These are phyloP conservation scores for Tipula lateralis DNA, from an alignment of 2,888 invertebrate species.

Conservation along the genomic window DNA sequence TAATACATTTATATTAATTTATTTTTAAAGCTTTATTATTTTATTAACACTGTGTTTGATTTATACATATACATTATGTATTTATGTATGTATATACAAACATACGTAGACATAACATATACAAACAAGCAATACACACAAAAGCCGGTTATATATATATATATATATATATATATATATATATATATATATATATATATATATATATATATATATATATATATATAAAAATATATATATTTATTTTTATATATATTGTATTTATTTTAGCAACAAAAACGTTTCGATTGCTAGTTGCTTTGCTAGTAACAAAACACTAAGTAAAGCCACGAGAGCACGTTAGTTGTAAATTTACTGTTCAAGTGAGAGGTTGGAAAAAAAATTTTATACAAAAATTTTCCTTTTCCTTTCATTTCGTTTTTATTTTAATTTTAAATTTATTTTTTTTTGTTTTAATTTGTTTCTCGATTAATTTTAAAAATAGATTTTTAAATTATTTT, in stretches of 20 bases:
- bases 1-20: neutral
- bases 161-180: neutral
- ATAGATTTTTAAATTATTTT: neutral
- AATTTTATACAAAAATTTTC: neutral
- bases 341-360: neutral
- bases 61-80: neutral
- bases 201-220: neutral
- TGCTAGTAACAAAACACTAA: constrained; percentile 13
- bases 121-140: neutral
- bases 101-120: neutral
- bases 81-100: neutral
- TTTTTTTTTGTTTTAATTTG: neutral
- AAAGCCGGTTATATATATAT: neutral
- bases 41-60: neutral
- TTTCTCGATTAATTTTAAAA: neutral
- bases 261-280: constrained; percentile 12
- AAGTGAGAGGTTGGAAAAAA: constrained; percentile 6
- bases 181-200: neutral
- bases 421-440: neutral
- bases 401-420: constrained; percentile 11
- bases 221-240: too few relatives aligned
- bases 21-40: neutral
- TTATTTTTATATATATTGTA: neutral
- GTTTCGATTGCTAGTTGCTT: neutral
- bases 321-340: constrained; percentile 1